Conservation (phyloP, 2,797 vertebrate species). For the Eospalax fontanierii region DNA sequence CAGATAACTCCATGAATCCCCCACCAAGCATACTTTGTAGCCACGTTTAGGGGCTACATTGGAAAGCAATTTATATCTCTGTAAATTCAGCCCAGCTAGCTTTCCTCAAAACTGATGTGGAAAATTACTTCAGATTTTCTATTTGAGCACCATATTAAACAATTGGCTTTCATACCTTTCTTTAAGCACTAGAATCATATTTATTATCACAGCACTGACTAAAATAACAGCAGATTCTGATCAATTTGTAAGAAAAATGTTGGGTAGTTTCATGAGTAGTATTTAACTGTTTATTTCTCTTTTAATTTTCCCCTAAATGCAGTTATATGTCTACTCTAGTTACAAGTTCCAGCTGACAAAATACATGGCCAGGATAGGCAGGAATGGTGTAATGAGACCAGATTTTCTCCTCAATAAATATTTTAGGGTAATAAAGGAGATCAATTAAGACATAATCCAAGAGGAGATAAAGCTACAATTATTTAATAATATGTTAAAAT, state of each 20-base stretch:
- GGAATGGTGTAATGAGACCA: neutral
- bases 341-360: constrained; percentile 10
- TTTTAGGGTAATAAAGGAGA: neutral
- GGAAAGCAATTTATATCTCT: neutral
- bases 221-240: constrained; percentile 40
- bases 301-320: neutral
- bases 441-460: neutral
- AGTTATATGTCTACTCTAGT: constrained; percentile 18
- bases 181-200: constrained; percentile 59
- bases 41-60: neutral
- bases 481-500: neutral
- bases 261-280: neutral
- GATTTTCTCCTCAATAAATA: neutral
- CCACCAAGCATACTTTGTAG: neutral
- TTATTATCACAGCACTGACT: constrained; percentile 20
- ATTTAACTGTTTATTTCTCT: constrained; percentile 34
- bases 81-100: neutral
- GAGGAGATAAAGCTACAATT: neutral
- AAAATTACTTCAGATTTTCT: constrained; percentile 58
- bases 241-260: constrained; percentile 34
- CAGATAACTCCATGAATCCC: neutral
- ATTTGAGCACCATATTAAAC: neutral
- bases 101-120: constrained; percentile 34
- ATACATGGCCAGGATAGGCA: neutral
- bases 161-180: neutral